A percentile compares a stretch with the other conserved stretches of the same genome.
Conservation (phyloP, 2,113 vertebrate species). For the Pelobates fuscus region DNA sequence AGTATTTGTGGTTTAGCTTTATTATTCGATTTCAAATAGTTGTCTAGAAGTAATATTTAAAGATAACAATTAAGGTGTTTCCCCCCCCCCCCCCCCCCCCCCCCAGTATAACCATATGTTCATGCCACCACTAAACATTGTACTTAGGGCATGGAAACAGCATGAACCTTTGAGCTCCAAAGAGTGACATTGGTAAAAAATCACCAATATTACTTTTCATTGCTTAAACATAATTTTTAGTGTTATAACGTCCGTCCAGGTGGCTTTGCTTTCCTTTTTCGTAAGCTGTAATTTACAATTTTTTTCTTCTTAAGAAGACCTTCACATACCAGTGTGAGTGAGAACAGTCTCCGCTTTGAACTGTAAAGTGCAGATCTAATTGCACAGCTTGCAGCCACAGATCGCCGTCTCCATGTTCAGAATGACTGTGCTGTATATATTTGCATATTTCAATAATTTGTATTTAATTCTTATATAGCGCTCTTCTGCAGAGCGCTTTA, state of each 20-base stretch:
- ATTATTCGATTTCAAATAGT: too few species aligned
- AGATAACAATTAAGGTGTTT: background rate
- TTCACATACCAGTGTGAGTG: constrained; percentile 55
- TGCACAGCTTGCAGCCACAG: constrained; percentile 68
- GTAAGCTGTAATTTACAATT: constrained; percentile 60
- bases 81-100: background rate
- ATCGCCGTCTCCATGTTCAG: constrained; percentile 62
- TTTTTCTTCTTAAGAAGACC: constrained; percentile 60
- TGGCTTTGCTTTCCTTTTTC: constrained; percentile 54
- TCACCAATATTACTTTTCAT: constrained; percentile 45
- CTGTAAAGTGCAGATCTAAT: constrained; percentile 68
- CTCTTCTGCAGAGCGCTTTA: too few species aligned
- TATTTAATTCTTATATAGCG: too few species aligned
- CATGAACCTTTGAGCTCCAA: background rate
- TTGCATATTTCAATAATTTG: constrained; percentile 71
- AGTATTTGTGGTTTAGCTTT: too few species aligned
- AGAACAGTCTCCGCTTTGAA: constrained; percentile 65
- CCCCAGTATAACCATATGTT: too few species aligned
- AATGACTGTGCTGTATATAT: constrained; percentile 67
- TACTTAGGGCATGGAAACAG: background rate
- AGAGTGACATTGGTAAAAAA: constrained; percentile 40
- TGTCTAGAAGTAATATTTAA: too few species aligned
- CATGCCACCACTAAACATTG: background rate
- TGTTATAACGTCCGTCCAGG: background rate
- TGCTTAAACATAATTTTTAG: background rate